These are phyloP conservation scores for Chrysochloris asiatica DNA, from an alignment of 2,113 vertebrate species.

Conservation along the genomic window DNA sequence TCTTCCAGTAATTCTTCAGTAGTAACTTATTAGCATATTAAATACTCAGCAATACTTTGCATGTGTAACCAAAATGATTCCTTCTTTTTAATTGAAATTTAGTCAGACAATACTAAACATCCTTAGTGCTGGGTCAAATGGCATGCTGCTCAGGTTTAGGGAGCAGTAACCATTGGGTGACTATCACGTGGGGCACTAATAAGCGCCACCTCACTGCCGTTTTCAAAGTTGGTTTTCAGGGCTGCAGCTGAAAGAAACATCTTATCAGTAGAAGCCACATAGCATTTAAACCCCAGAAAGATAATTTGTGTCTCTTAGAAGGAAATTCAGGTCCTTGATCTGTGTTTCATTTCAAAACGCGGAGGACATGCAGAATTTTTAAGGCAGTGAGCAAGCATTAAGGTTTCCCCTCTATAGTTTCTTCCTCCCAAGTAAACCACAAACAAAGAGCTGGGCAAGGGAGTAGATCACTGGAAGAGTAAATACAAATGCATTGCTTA, in stretches of 20 bases:
- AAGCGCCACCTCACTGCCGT: not conserved
- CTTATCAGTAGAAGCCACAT: not conserved
- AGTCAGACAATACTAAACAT: not conserved
- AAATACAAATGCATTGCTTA: constrained; percentile 66
- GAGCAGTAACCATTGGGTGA: not conserved
- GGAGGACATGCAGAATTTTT: not conserved
- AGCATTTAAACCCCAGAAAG: not conserved
- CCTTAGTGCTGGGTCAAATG: not conserved
- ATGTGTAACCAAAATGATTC: not conserved
- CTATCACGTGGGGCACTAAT: constrained; percentile 53
- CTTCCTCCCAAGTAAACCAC: not conserved
- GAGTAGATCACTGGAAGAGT: not conserved
- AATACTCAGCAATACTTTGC: not conserved
- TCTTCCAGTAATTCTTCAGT: not conserved
- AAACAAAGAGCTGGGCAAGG: not conserved
- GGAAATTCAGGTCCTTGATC: not conserved
- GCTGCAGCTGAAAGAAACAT: not conserved
- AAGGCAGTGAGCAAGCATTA: not conserved
- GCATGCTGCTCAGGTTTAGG: not conserved
- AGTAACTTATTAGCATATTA: not conserved
- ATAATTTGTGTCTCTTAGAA: not conserved
- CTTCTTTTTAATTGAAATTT: not conserved
- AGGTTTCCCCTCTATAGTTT: not conserved
- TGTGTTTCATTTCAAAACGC: not conserved
- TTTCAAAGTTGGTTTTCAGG: not conserved